Evolutionary conservation across 2,113 vertebrate genomes (phyloP).

Genomic region (Quiscalus mexicanus): DNA sequence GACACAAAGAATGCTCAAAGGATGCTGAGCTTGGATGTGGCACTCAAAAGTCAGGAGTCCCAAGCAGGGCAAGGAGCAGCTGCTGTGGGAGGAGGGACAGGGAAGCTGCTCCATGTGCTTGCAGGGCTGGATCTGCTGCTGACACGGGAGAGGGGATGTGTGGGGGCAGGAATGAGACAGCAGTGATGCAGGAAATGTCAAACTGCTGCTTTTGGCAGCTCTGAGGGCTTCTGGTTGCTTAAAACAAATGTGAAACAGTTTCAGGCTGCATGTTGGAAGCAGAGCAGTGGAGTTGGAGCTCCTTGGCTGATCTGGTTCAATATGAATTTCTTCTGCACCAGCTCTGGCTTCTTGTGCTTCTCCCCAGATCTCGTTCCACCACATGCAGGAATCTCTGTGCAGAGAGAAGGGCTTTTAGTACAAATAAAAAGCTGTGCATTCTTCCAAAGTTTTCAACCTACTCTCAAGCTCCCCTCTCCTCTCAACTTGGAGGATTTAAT

Average conservation of each 20-base stretch:
- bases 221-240: not conserved
- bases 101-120: not conserved
- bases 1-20: not conserved
- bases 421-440: not conserved
- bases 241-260: not conserved
- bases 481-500: not conserved
- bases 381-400: not conserved
- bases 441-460: not conserved
- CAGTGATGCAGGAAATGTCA: not conserved
- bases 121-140: not conserved
- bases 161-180: not conserved
- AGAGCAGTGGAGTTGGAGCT: not conserved
- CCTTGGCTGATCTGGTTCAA: not conserved
- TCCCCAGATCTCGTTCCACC: not conserved
- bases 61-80: not conserved
- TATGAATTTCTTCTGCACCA: not conserved
- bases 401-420: rapidly evolving
- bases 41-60: not conserved
- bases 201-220: conserved; percentile 51
- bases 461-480: not conserved
- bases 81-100: not conserved
- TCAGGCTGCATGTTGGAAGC: not conserved
- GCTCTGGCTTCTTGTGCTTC: not conserved
- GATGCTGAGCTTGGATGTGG: not conserved
- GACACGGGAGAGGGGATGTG: not conserved